phyloP scores from a whole-genome alignment of 1,140 invertebrate species.

The Hydropsyche tenuis region DNA sequence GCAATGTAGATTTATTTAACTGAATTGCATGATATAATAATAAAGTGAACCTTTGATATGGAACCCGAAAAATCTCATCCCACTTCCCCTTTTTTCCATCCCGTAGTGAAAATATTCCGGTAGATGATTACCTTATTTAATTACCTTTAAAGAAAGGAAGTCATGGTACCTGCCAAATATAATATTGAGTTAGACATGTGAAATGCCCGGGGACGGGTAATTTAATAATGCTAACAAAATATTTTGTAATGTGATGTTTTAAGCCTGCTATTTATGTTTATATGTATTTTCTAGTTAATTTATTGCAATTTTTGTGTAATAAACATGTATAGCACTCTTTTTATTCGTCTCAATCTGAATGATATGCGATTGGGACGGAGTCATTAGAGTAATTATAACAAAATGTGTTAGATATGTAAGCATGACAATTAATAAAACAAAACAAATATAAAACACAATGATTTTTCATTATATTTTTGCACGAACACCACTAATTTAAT shows the following conservation, averaged over 20 bases:
- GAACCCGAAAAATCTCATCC: conserved; percentile 1
- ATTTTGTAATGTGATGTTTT: conserved; percentile 12
- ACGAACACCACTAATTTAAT: no score
- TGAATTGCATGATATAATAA: conserved; percentile 46
- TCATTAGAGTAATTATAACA: background rate
- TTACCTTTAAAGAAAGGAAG: conserved; percentile 31
- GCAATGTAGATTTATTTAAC: conserved; percentile 55
- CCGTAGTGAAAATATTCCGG: background rate
- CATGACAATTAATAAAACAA: conserved; percentile 12
- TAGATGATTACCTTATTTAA: conserved; percentile 32
- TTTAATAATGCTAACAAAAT: conserved; percentile 6
- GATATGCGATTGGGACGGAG: background rate
- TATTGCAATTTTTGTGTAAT: background rate
- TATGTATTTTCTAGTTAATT: conserved; percentile 11
- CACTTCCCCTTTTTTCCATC: background rate
- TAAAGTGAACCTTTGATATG: background rate
- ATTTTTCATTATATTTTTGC: no score
- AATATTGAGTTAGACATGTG: conserved; percentile 9
- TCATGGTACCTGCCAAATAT: conserved; percentile 34
- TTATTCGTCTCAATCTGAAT: conserved; percentile 1
- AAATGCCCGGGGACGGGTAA: background rate
- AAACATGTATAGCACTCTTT: background rate
- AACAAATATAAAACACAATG: background rate
- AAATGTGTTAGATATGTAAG: conserved; percentile 18
- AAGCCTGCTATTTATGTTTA: conserved; percentile 7